A percentile compares a stretch with the other conserved stretches of the same genome.
These are phyloP conservation scores for cat (Felis catus) DNA, from an alignment of 2,113 vertebrate genomes.

Conservation along the genomic window F.catus_Fca126_mat1.0 CM031420.1:13766501-13767000, in stretches of 20 bases:
- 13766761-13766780: neutral
- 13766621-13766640: neutral
- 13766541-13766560: neutral
- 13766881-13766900: conserved; percentile 32
- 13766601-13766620: neutral
- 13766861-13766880: neutral
- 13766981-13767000: neutral
- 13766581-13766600: neutral
- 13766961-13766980: conserved; percentile 4
- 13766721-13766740: neutral
- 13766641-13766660: neutral
- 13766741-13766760: neutral
- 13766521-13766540: neutral
- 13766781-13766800: neutral
- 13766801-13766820: neutral
- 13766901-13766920: neutral
- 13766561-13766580: neutral
- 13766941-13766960: neutral
- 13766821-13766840: neutral
- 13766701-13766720: neutral
- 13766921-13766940: neutral
- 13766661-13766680: neutral
- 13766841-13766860: neutral
- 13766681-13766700: neutral
- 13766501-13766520: neutral